Base-by-base conservation (phyloP, 1,140 invertebrate genomes). In the Panagrolaimus sp. region DNA sequence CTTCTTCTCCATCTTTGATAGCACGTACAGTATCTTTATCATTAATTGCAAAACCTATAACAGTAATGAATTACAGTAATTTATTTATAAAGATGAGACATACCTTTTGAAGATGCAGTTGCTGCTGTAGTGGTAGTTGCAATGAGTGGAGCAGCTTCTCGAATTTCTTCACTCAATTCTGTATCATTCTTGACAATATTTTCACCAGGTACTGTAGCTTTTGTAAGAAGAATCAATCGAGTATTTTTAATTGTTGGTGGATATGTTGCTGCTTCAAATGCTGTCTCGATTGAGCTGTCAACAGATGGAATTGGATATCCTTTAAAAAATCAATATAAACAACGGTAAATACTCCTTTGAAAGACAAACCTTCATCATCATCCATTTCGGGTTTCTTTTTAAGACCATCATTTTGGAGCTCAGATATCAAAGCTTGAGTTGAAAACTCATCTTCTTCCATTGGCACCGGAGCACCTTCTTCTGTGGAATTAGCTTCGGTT, bases 221-320 rank as follows among this genome's bases (percentile, higher is more conserved):
- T 57, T n/a, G 51, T 57, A 20, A 57, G 27, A 20, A 57, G 13
- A 57, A 57, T 57, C n/a, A 57, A 23, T 13, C 51, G 14, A 20
- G 51, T 57, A 23, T 57, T 57, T 20, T 20, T 20, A 25, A 25
- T 16, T 57, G 14, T 11, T 27, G 51, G 20, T 20, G 51, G 51
- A 57, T 57, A 57, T 11, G 51, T 57, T 20, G 27, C 27, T 20
- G 11, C 51, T 9, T 20, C 51, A 16, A 57, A 27, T 4, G 51
- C 51, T 11, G 13, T 57, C 20, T 57, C 51, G 8, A 16, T 57
- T 4, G 51, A 27, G n/a, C 27, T 27, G 4, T 57, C 51, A 27
- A 57, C 51, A 27, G 51, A 57, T n/a, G 51, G 51, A 11, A 57
- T 27, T 57, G 51, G 51, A 25, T 57, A 27, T 20, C 51, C 51